These are phyloP conservation scores for Macroramphosus scolopax DNA, from an alignment of 2,797 vertebrate species.

Conservation along the genomic window DNA sequence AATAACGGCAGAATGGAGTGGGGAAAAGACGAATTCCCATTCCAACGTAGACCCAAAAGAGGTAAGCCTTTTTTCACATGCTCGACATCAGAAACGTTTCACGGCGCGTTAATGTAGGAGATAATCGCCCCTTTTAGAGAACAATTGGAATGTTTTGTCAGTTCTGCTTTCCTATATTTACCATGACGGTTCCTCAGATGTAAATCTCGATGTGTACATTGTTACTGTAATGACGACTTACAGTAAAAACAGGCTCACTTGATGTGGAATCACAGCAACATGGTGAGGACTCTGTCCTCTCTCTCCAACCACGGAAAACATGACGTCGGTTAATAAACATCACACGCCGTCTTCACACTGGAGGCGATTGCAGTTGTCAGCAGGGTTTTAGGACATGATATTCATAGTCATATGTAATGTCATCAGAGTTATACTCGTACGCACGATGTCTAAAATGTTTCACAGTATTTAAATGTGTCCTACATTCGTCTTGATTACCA, in stretches of 20 bases:
- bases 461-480: slow-evolving; percentile 13
- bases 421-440: slow-evolving; percentile 20
- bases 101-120: slow-evolving; percentile 38
- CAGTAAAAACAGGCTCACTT: slow-evolving; percentile 24
- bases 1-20: slow-evolving; percentile 70
- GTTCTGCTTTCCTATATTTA: slow-evolving; percentile 48
- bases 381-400: too few relatives aligned
- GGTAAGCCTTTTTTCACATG: slow-evolving; percentile 7
- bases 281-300: slow-evolving; percentile 33
- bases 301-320: slow-evolving; percentile 21
- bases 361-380: too few relatives aligned
- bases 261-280: slow-evolving; percentile 48
- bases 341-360: too few relatives aligned
- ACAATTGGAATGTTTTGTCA: slow-evolving; percentile 48
- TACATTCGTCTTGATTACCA: slow-evolving; percentile 29
- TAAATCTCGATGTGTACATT: slow-evolving; percentile 42
- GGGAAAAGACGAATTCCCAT: slow-evolving; percentile 49
- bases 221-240: slow-evolving; percentile 37
- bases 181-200: slow-evolving; percentile 51
- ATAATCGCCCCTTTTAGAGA: slow-evolving; percentile 34
- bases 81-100: slow-evolving; percentile 18
- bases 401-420: too few relatives aligned
- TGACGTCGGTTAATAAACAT: too few relatives aligned
- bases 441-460: slow-evolving; percentile 26
- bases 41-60: slow-evolving; percentile 36